Base-by-base conservation (phyloP, 1,140 invertebrate species). In the Oncopeltus fasciatus region DNA sequence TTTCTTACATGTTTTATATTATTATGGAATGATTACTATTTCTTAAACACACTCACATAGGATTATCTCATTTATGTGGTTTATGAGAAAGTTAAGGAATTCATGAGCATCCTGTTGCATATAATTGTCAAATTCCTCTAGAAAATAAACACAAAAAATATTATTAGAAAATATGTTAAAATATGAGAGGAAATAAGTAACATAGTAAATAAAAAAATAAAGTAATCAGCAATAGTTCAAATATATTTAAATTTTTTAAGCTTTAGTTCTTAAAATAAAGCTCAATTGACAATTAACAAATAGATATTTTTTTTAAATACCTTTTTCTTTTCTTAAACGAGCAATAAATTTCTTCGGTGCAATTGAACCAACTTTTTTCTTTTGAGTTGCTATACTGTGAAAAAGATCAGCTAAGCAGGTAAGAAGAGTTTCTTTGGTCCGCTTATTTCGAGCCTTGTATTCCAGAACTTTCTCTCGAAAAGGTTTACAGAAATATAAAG, bases 71-170 rank as follows among this genome's bases (percentile, higher is more conserved):
- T 91, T 92, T 70, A 93, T 92, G 72, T 90, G 89, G 77, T 99
- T 99, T 57, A 99, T 91, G 53, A 99, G 80, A 76, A 98, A 99
- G 75, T 99, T 99, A 53, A 99, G 80, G 80, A 99, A 99, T 76
- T 99, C 96, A 74, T 99, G 96, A 51, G 96, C 96, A 86, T 99
- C 96, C 80, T 99, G 96, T 75, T 99, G 95, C 88, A 98, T 94
- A 72, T 97, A 98, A 75, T 99, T 99, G 76, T 99, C 95, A 81
- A 99, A 99, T 71, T 95, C 86, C 77, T 97, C 95, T 94, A 79
- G 67, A 85, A 83, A 72, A 69, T 69, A 70, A 72, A 69, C 62
- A 68, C 51, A 64, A 64, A 67, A 26, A 61, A 63, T n/a, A n/a
- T n/a, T n/a, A n/a, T n/a, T n/a, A n/a, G n/a, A n/a, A n/a, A n/a